A percentile compares a stretch with the other conserved stretches of the same genome.
These are phyloP conservation scores for Drosophila vallismaia DNA, from an alignment of 2,888 invertebrate genomes.

Conservation along the genomic window DNA sequence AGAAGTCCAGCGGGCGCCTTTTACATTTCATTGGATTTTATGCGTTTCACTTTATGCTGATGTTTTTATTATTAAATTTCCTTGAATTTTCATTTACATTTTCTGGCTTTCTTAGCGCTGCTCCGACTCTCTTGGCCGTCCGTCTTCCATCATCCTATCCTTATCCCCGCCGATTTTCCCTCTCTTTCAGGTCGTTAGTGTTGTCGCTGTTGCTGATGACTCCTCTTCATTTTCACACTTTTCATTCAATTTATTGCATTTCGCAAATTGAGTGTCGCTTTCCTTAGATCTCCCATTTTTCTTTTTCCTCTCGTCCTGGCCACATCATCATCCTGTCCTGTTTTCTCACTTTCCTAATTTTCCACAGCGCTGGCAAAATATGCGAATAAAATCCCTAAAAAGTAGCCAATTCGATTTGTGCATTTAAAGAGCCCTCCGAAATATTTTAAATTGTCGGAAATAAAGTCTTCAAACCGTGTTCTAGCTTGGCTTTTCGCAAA, in stretches of 20 bases:
- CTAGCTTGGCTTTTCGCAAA: too few species aligned
- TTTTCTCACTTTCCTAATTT: conserved; percentile 28
- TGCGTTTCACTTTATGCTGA: conserved; percentile 79
- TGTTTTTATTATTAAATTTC: conserved; percentile 80
- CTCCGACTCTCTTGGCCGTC: neutral
- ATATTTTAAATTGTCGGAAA: neutral
- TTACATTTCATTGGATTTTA: conserved; percentile 80
- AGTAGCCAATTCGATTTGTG: conserved; percentile 29
- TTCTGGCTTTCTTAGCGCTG: conserved; percentile 36
- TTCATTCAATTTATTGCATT: conserved; percentile 79
- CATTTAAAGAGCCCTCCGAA: neutral
- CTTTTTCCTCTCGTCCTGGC: conserved; percentile 20
- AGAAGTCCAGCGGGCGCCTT: conserved; percentile 60
- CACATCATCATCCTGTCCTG: conserved; percentile 22
- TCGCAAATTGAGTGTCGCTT: conserved; percentile 77
- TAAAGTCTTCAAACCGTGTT: too few species aligned
- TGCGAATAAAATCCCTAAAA: conserved; percentile 16
- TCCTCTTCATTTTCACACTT: conserved; percentile 79
- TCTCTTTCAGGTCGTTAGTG: conserved; percentile 38
- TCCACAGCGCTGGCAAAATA: conserved; percentile 12
- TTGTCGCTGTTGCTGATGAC: conserved; percentile 57
- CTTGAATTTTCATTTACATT: conserved; percentile 77
- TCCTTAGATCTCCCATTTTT: conserved; percentile 44
- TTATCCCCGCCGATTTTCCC: neutral
- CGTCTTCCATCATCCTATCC: neutral